Evolutionary conservation across 2,888 invertebrate genomes (phyloP).

Genomic region (Electrophaes corylata): DNA sequence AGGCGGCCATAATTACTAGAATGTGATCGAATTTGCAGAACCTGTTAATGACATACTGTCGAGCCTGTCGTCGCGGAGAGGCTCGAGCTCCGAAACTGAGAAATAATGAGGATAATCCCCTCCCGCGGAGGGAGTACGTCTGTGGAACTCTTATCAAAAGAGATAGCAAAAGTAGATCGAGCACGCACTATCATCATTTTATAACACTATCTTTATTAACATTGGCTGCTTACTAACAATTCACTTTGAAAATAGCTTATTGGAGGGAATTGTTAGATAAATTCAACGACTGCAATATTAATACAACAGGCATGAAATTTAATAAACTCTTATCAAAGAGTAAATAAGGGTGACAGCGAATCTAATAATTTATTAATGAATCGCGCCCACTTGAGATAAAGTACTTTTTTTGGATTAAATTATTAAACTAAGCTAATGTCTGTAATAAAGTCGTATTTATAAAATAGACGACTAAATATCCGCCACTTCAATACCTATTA

Average conservation of each 20-base stretch:
- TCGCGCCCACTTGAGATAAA: conserved; percentile 59
- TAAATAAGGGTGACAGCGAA: conserved; percentile 62
- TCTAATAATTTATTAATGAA: conserved; percentile 69
- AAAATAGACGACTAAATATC: too few relatives aligned
- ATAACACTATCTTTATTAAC: conserved; percentile 73
- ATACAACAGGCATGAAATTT: conserved; percentile 68
- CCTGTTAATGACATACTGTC: conserved; percentile 32
- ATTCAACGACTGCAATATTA: conserved; percentile 59
- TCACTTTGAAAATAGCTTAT: conserved; percentile 70
- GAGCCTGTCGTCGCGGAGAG: conserved; percentile 32
- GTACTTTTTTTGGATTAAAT: conserved; percentile 21
- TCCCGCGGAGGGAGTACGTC: conserved; percentile 56
- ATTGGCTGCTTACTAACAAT: conserved; percentile 57
- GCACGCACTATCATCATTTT: conserved; percentile 67
- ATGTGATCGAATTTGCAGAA: conserved; percentile 29
- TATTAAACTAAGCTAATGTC: not conserved
- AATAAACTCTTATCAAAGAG: conserved; percentile 74
- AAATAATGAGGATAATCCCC: conserved; percentile 76
- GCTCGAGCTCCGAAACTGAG: conserved; percentile 56
- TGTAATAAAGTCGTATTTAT: not conserved
- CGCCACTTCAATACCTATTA: too few relatives aligned
- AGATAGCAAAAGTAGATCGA: conserved; percentile 74
- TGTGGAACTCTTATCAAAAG: conserved; percentile 61
- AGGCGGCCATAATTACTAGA: conserved; percentile 42
- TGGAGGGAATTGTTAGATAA: conserved; percentile 66